Conservation (phyloP, 2,888 invertebrate genomes). For the Apamea sordens region DNA sequence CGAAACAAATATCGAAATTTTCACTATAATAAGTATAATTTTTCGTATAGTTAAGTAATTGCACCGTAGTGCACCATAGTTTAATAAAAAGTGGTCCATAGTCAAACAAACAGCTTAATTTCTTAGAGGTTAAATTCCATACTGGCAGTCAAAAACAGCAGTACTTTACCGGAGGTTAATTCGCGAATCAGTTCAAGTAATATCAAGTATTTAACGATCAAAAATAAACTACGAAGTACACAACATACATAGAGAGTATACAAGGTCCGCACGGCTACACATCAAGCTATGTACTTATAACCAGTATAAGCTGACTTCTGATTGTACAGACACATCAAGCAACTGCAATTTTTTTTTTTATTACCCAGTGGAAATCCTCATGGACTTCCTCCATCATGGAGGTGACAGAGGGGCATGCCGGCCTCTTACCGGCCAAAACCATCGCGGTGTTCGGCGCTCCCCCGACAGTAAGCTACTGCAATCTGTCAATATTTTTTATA, state of each 20-base stretch:
- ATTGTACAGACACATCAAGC: not conserved
- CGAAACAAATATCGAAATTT: not conserved
- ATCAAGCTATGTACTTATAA: not conserved
- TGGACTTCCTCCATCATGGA: too few species aligned
- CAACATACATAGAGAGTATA: too few species aligned
- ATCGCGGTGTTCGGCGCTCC: too few species aligned
- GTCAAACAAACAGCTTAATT: not conserved
- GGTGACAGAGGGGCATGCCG: too few species aligned
- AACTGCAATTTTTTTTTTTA: too few species aligned
- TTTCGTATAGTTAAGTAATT: not conserved
- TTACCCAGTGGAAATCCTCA: too few species aligned
- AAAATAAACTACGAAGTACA: not conserved
- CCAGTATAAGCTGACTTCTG: not conserved
- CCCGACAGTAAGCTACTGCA: too few species aligned
- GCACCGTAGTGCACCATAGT: not conserved
- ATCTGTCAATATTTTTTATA: too few species aligned
- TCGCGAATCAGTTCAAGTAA: constrained; percentile 4
- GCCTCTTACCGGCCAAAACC: too few species aligned
- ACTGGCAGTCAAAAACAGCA: not conserved
- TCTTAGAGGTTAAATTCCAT: not conserved
- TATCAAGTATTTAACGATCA: too few species aligned
- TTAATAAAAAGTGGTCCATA: constrained; percentile 8
- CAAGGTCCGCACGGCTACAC: not conserved
- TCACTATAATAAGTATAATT: not conserved
- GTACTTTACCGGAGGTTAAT: not conserved